Conservation (phyloP, 2,113 vertebrate species). For the Ceratotherium simum region DNA sequence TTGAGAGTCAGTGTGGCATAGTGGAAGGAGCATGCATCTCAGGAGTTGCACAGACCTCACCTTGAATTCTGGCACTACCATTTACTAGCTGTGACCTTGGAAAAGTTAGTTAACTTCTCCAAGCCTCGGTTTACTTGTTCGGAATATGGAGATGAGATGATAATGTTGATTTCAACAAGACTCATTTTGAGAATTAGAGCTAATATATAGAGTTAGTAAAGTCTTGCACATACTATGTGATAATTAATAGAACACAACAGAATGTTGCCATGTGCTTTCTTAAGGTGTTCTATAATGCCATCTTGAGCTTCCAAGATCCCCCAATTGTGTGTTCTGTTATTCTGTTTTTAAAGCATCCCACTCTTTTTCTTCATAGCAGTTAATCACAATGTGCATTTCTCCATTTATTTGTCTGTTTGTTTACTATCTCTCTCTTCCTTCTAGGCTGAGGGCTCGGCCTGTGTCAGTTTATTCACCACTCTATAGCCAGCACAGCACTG, state of each 20-base stretch:
- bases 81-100: neutral
- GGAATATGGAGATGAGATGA: neutral
- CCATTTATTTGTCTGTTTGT: neutral
- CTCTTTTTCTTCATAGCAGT: neutral
- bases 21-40: neutral
- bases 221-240: neutral
- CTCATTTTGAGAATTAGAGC: slow-evolving; percentile 19
- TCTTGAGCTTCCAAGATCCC: neutral
- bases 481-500: neutral
- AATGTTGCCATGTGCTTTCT: neutral
- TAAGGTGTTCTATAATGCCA: neutral
- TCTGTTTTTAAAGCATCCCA: neutral
- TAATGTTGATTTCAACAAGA: slow-evolving; percentile 15
- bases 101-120: neutral
- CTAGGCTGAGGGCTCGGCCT: neutral
- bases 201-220: neutral
- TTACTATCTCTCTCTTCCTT: neutral
- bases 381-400: neutral
- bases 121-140: neutral
- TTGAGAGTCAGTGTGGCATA: neutral
- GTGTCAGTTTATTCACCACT: neutral
- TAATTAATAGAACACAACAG: neutral
- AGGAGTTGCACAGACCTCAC: neutral
- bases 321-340: neutral
- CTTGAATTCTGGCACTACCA: neutral